These are phyloP conservation scores for Enteromius radiatus DNA, from an alignment of 2,797 vertebrate genomes.

Conservation along the genomic window DNA sequence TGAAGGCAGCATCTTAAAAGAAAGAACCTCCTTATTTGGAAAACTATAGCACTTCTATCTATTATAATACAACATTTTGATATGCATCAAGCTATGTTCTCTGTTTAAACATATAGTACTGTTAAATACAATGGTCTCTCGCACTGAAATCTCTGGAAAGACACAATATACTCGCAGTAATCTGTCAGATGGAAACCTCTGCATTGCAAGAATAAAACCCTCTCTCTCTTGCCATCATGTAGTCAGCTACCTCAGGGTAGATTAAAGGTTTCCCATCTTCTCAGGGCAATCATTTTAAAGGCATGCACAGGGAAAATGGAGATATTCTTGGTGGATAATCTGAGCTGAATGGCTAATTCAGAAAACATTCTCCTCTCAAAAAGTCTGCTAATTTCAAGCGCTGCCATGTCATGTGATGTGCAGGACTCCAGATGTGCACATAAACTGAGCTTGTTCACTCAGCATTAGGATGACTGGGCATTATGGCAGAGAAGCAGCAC, in stretches of 20 bases:
- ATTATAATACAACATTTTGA: neutral
- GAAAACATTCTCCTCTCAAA: constrained; percentile 51
- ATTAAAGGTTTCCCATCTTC: constrained; percentile 53
- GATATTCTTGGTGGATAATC: constrained; percentile 58
- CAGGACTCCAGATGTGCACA: constrained; percentile 1
- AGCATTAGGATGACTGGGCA: neutral
- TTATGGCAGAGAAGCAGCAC: constrained; percentile 2
- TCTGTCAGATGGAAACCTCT: neutral
- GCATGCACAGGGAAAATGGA: constrained; percentile 44
- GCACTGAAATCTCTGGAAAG: neutral
- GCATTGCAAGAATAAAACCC: constrained; percentile 8
- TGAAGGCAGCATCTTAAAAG: neutral
- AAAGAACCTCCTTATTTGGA: neutral
- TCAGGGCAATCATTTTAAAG: constrained; percentile 59
- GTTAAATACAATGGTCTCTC: constrained; percentile 1
- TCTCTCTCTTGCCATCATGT: constrained; percentile 22
- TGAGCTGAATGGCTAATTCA: constrained; percentile 46
- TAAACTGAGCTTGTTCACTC: neutral
- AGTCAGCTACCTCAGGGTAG: constrained; percentile 30
- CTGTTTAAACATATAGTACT: neutral
- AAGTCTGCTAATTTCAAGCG: constrained; percentile 49
- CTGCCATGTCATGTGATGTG: neutral
- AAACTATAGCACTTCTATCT: neutral
- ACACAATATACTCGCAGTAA: neutral
- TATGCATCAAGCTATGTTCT: neutral